A percentile compares a stretch with the other conserved stretches of the same genome.
These are phyloP conservation scores for Drosophila micromelanica DNA, from an alignment of 1,140 invertebrate genomes.

Conservation along the genomic window DNA sequence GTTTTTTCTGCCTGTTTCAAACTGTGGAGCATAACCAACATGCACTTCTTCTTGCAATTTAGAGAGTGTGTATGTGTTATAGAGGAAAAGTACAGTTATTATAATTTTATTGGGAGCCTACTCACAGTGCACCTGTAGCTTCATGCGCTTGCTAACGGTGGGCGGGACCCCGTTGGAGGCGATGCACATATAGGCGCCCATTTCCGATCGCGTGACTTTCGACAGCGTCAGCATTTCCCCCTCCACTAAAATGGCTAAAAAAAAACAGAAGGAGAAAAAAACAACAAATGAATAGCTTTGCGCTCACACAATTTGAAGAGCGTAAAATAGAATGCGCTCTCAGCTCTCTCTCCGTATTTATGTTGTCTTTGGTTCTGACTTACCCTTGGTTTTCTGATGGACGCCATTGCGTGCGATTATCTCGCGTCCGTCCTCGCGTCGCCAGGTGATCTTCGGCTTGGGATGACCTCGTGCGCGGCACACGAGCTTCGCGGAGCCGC, in stretches of 20 bases:
- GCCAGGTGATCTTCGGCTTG: constrained; percentile 93
- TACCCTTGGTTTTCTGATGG: no score
- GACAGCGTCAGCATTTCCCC: constrained; percentile 91
- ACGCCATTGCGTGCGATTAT: constrained; percentile 91
- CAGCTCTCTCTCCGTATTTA: no score
- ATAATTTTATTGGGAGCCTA: constrained; percentile 70
- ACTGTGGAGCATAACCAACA: no score
- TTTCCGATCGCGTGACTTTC: constrained; percentile 93
- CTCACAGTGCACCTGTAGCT: constrained; percentile 94
- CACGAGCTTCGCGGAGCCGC: constrained; percentile 93
- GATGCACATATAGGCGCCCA: constrained; percentile 94
- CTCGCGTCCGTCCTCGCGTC: constrained; percentile 92
- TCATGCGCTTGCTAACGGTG: constrained; percentile 91
- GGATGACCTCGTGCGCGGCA: constrained; percentile 94
- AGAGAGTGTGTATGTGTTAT: neutral
- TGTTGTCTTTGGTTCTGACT: no score
- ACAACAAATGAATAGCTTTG: no score
- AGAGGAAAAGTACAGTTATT: no score
- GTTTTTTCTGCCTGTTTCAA: no score
- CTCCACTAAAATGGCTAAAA: constrained; percentile 87
- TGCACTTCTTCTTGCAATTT: neutral
- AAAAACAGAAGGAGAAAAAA: neutral
- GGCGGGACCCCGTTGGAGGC: constrained; percentile 92
- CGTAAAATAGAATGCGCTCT: no score
- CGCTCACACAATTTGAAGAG: constrained; percentile 21